Evolutionary conservation across 1,140 invertebrate species (phyloP).

Genomic region (Heliconius congener): DNA sequence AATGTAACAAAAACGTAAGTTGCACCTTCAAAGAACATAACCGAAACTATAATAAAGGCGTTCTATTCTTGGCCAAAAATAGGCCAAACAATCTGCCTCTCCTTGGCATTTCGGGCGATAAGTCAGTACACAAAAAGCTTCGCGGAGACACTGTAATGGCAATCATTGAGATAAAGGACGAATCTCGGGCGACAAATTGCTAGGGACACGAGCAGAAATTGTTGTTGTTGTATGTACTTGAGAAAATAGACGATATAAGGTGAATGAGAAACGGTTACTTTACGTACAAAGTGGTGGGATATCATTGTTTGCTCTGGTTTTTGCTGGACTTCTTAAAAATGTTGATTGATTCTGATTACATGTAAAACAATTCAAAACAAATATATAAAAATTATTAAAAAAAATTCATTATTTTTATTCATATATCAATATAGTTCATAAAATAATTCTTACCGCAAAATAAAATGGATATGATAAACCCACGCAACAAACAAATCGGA

Average conservation of each 20-base stretch:
- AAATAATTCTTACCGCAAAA: too few relatives aligned
- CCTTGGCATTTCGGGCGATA: conserved; percentile 19
- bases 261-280: not conserved
- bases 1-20: not conserved
- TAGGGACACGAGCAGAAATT: not conserved
- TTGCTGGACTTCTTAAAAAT: not conserved
- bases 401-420: too few relatives aligned
- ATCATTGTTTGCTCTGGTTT: not conserved
- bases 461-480: not conserved
- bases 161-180: conserved; percentile 16
- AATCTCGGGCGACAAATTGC: conserved; percentile 23
- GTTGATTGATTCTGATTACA: not conserved
- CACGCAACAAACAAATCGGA: not conserved
- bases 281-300: not conserved
- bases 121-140: conserved; percentile 17
- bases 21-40: not conserved
- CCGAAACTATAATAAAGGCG: conserved; percentile 1
- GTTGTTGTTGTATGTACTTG: not conserved
- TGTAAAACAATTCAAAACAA: not conserved
- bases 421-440: too few relatives aligned
- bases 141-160: conserved; percentile 10
- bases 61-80: conserved; percentile 7
- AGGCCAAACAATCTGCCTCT: not conserved
- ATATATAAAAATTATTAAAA: too few relatives aligned
- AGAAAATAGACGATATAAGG: not conserved